phyloP scores from a whole-genome alignment of 2,113 vertebrate species.

The Bambusicola thoracicus region DNA sequence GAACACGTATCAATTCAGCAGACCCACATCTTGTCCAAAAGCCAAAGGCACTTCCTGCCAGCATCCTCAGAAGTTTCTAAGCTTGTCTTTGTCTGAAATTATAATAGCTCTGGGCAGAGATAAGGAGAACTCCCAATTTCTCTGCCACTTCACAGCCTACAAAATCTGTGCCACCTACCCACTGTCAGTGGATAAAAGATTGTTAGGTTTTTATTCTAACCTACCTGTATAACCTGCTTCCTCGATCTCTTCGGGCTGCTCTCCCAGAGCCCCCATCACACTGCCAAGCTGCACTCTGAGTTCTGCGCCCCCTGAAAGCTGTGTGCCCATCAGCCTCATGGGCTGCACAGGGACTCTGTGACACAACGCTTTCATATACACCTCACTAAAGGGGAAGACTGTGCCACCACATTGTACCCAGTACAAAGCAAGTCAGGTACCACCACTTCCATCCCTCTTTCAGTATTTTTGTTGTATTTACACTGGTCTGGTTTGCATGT shows the following conservation, averaged over 20 bases:
- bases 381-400: not conserved
- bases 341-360: not conserved
- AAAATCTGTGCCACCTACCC: not conserved
- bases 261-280: not conserved
- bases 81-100: not conserved
- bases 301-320: not conserved
- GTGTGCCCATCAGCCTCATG: accelerated
- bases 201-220: not conserved
- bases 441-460: not conserved
- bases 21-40: not conserved
- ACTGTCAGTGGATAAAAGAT: not conserved
- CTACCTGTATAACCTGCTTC: not conserved
- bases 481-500: accelerated
- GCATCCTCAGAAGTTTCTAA: not conserved
- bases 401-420: not conserved
- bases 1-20: not conserved
- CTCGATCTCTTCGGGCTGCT: accelerated
- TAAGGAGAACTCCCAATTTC: not conserved
- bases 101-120: not conserved
- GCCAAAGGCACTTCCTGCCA: not conserved
- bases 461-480: not conserved
- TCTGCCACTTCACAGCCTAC: not conserved
- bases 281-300: not conserved
- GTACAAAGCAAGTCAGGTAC: not conserved
- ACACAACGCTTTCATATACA: not conserved